A percentile compares a stretch with the other conserved stretches of the same genome.
Conservation (phyloP, 2,888 invertebrate genomes). For the Sinohyriopsis cumingii region DNA sequence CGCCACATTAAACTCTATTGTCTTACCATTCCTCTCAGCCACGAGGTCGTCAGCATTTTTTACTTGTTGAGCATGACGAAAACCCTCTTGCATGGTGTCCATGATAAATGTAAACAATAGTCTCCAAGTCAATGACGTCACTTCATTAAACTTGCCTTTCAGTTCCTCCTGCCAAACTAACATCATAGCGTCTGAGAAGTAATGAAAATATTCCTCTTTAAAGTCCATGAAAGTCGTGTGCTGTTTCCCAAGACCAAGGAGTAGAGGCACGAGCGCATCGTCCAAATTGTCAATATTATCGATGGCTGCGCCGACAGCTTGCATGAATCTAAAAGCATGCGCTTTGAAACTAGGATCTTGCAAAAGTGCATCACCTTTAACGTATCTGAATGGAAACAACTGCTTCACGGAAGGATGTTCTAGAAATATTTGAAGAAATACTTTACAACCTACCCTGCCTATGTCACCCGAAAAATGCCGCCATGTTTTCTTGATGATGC, state of each 20-base stretch:
- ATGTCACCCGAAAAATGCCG: constrained; percentile 32
- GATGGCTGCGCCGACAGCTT: constrained; percentile 54
- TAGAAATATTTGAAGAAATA: constrained; percentile 50
- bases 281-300: constrained; percentile 53
- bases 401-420: constrained; percentile 42
- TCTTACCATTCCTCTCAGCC: no score
- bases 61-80: no score
- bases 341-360: constrained; percentile 35
- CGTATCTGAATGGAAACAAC: constrained; percentile 44
- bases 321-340: constrained; percentile 60
- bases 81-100: constrained; percentile 45
- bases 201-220: constrained; percentile 46
- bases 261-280: constrained; percentile 35
- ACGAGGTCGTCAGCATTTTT: no score
- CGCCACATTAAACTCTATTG: no score
- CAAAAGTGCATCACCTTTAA: constrained; percentile 38
- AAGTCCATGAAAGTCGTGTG: constrained; percentile 51
- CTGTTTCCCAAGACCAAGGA: constrained; percentile 46
- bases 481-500: constrained; percentile 40
- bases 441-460: constrained; percentile 33
- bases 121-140: constrained; percentile 33
- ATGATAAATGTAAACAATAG: constrained; percentile 50
- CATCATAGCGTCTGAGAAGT: constrained; percentile 51
- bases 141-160: constrained; percentile 29
- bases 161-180: constrained; percentile 46